Evolutionary conservation across 2,113 vertebrate species (phyloP), one percentile per base, ranked within the genome.

Genomic region (Charadrius vociferus): DNA sequence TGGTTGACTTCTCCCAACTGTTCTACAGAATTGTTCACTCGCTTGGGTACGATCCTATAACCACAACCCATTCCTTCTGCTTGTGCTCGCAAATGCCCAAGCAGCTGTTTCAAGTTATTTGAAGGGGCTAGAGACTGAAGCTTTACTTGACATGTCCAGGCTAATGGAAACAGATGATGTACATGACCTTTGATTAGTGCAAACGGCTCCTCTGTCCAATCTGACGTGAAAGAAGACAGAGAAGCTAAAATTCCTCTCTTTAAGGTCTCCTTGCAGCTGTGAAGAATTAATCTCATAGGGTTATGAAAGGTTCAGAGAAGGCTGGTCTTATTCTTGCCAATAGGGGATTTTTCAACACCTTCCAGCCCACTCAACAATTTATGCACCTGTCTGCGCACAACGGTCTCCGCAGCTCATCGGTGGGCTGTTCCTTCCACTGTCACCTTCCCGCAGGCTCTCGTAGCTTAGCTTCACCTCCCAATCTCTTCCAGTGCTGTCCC

Each of bases 41-140:
- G 2, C 37, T 84, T 92, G 62, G 62, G 92, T 62, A 58, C 0
- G 7, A 85, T 82, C 73, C 73, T 81, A 61, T 61, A 94, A 90
- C 80, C 79, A 78, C 84, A 96, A 41, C 39, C 70, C 66, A 58
- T 58, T 78, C 77, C 47, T 90, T 85, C 70, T 78, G 70, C 65
- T 82, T 67, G 43, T 10, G 53, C 58, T 88, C 93, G 63, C 72
- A 95, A 94, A 86, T 50, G 61, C 32, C 34, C 47, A 87, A 81
- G 77, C 91, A 96, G 84, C 70, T 95, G 87, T 86, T 88, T 73
- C 43, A 93, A 87, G 43, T 65, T 86, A 90, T 80, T 63, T 95
- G 81, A 90, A 92, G n/a, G 6, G 34, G 32, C 8, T 24, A 71
- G 56, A 86, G 36, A 82, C 30, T 36, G 53, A 86, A 47, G 27